Conservation (phyloP, 2,888 invertebrate genomes). For the Allolobophora icterica region DNA sequence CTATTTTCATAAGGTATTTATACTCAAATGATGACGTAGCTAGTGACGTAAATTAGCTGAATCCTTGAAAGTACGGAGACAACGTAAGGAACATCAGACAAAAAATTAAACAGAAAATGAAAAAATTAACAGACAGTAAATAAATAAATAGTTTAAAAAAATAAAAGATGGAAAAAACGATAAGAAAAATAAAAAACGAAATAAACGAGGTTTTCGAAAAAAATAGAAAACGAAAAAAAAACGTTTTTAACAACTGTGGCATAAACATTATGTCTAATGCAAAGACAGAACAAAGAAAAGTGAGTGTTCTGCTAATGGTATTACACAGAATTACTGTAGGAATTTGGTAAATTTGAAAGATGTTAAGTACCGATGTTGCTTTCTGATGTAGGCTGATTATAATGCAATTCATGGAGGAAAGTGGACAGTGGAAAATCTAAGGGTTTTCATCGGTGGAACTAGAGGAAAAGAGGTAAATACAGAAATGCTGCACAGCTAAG, state of each 20-base stretch:
- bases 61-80: too few relatives aligned
- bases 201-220: too few relatives aligned
- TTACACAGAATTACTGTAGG: not conserved
- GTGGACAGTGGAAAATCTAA: slow-evolving; percentile 87
- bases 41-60: too few relatives aligned
- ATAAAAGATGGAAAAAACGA: too few relatives aligned
- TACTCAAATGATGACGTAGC: too few relatives aligned
- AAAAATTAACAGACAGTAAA: too few relatives aligned
- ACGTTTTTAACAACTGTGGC: not conserved
- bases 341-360: slow-evolving; percentile 3
- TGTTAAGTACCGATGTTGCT: not conserved
- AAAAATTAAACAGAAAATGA: too few relatives aligned
- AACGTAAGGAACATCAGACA: too few relatives aligned
- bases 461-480: slow-evolving; percentile 77
- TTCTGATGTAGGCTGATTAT: slow-evolving; percentile 79
- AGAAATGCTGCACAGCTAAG: not conserved
- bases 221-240: too few relatives aligned
- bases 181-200: too few relatives aligned
- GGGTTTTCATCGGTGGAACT: slow-evolving; percentile 87
- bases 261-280: not conserved
- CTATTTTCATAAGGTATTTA: too few relatives aligned
- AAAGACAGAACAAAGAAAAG: not conserved
- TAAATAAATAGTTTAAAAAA: too few relatives aligned
- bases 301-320: not conserved
- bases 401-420: slow-evolving; percentile 93